Percentiles rank a stretch among this genome's conserved stretches.
Conservation (phyloP, 2,888 invertebrate genomes). For the Aelia acuminata region DNA sequence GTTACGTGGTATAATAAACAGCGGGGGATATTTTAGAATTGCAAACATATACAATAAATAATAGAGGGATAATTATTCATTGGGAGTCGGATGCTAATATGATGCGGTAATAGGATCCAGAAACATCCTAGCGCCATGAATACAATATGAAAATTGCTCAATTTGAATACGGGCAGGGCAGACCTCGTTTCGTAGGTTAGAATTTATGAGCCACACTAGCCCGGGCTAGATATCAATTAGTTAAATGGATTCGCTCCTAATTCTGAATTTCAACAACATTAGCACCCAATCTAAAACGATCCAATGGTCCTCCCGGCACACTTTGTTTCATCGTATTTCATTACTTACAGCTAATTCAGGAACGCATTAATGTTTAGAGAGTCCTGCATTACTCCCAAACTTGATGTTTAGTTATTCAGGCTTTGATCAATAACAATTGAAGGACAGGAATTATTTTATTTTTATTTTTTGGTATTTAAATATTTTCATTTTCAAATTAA, state of each 20-base stretch:
- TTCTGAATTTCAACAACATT: slow-evolving; percentile 32
- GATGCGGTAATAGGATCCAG: slow-evolving; percentile 26
- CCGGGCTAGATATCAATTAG: slow-evolving; percentile 35
- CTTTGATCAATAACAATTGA: no score
- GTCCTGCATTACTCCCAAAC: not conserved
- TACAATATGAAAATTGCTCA: slow-evolving; percentile 25
- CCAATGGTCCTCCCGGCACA: not conserved
- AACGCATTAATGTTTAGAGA: not conserved
- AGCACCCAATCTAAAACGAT: slow-evolving; percentile 13
- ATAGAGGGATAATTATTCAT: slow-evolving; percentile 18
- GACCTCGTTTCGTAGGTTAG: slow-evolving; percentile 23
- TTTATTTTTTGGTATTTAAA: no score
- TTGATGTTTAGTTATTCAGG: no score
- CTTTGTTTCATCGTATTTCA: not conserved
- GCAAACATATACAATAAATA: not conserved
- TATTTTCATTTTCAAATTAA: no score
- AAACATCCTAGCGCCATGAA: slow-evolving; percentile 38
- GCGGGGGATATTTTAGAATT: no score
- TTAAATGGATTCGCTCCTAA: slow-evolving; percentile 32
- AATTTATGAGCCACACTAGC: slow-evolving; percentile 12
- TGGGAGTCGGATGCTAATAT: slow-evolving; percentile 3
- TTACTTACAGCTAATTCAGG: not conserved
- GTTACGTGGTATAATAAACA: no score
- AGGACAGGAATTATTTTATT: no score
- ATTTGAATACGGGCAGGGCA: slow-evolving; percentile 3